A percentile compares a stretch with the other conserved stretches of the same genome.
Evolutionary conservation across 2,797 vertebrate genomes (phyloP).

Genomic region (Sebastes itinus): DNA sequence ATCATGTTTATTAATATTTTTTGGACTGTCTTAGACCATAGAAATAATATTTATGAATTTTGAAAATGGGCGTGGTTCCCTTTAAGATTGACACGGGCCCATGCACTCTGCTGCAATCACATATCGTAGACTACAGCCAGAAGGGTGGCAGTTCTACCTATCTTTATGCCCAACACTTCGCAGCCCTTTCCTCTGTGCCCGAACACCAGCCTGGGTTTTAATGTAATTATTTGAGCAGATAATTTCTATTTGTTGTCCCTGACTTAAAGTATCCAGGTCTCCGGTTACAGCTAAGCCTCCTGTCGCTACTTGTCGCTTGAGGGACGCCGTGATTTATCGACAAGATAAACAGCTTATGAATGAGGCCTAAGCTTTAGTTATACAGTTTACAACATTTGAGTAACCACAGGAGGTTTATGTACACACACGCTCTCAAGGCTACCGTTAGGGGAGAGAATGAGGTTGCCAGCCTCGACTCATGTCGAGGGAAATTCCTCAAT

Average conservation of each 20-base stretch:
- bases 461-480: slow-evolving; percentile 68
- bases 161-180: not conserved
- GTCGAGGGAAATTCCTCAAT: slow-evolving; percentile 75
- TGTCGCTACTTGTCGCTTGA: slow-evolving; percentile 73
- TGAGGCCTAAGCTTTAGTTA: slow-evolving; percentile 84
- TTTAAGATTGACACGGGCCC: not conserved
- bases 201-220: slow-evolving; percentile 23
- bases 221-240: slow-evolving; percentile 59
- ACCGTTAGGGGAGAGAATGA: slow-evolving; percentile 69
- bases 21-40: no score
- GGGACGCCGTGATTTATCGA: slow-evolving; percentile 83
- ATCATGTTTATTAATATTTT: no score
- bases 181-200: slow-evolving; percentile 5
- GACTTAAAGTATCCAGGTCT: slow-evolving; percentile 58
- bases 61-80: no score
- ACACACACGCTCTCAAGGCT: slow-evolving; percentile 76
- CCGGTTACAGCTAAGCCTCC: slow-evolving; percentile 50
- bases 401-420: slow-evolving; percentile 79
- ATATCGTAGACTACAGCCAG: not conserved
- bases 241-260: slow-evolving; percentile 62
- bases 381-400: slow-evolving; percentile 86
- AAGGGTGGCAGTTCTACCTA: not conserved
- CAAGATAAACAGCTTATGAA: slow-evolving; percentile 85
- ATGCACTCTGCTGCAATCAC: not conserved
- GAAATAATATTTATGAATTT: no score